Evolutionary conservation across 2,888 invertebrate species (phyloP).

Genomic region (Amphimallon solstitiale): DNA sequence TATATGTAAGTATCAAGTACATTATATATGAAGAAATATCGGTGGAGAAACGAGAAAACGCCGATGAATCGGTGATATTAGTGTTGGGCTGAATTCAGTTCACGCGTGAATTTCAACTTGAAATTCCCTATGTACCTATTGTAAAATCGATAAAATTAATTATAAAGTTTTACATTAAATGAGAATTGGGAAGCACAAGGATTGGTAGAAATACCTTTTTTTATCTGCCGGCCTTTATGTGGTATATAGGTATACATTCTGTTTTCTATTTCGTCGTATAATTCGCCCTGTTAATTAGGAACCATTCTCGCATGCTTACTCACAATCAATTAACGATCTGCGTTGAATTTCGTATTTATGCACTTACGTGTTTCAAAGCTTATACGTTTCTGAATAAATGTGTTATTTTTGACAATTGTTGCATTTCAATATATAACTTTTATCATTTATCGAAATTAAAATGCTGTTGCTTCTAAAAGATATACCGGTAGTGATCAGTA

Average conservation of each 20-base stretch:
- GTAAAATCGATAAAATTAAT: slow-evolving; percentile 29
- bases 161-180: slow-evolving; percentile 22
- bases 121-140: slow-evolving; percentile 16
- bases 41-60: background rate
- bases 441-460: too few relatives aligned
- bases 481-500: too few relatives aligned
- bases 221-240: slow-evolving; percentile 3
- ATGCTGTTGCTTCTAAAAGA: too few relatives aligned
- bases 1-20: background rate
- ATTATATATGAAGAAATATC: background rate
- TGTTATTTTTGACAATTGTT: too few relatives aligned
- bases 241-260: background rate
- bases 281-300: slow-evolving; percentile 9
- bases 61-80: slow-evolving; percentile 4
- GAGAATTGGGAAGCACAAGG: slow-evolving; percentile 12
- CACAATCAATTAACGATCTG: background rate
- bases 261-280: slow-evolving; percentile 1
- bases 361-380: too few relatives aligned
- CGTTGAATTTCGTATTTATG: too few relatives aligned
- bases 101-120: background rate
- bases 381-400: too few relatives aligned
- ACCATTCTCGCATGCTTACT: background rate
- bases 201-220: slow-evolving; percentile 18
- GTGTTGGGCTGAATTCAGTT: slow-evolving; percentile 1
- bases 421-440: too few relatives aligned